phyloP scores from a whole-genome alignment of 2,888 invertebrate species.

The Leptinotarsa rubiginosa region DNA sequence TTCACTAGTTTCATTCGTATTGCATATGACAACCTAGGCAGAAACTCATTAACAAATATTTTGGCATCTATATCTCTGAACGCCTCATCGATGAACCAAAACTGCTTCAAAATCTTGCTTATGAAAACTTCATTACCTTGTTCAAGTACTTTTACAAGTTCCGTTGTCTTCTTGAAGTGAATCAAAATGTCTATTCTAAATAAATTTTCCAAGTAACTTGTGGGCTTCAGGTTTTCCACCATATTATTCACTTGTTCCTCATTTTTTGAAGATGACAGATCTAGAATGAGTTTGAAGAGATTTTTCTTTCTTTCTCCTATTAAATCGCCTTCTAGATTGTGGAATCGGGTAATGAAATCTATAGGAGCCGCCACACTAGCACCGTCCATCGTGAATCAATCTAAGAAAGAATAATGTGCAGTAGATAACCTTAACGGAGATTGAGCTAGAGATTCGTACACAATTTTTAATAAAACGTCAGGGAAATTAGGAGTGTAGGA shows the following conservation, averaged over 20 bases:
- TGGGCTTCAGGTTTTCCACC: conserved; percentile 43
- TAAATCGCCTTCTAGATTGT: conserved; percentile 46
- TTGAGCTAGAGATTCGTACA: no score
- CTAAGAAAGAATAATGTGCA: no score
- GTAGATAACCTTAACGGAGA: no score
- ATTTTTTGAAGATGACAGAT: conserved; percentile 23
- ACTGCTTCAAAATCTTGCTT: conserved; percentile 51
- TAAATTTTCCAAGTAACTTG: conserved; percentile 50
- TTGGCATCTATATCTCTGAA: conserved; percentile 42
- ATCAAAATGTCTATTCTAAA: conserved; percentile 52
- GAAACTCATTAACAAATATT: conserved; percentile 47
- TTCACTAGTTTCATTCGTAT: conserved; percentile 50
- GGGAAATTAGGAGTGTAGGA: no score
- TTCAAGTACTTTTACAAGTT: conserved; percentile 47
- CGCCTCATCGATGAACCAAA: conserved; percentile 51
- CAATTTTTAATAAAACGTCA: no score
- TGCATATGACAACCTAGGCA: conserved; percentile 49
- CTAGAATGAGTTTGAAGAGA: conserved; percentile 46
- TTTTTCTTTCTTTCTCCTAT: conserved; percentile 46
- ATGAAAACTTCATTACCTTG: conserved; percentile 50
- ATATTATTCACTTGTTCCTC: conserved; percentile 33
- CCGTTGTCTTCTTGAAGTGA: conserved; percentile 44
- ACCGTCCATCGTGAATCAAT: neutral
- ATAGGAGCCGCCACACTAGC: neutral
- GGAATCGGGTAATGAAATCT: conserved; percentile 46